phyloP scores from a whole-genome alignment of 2,113 vertebrate species.

The Tragelaphus imberbis region DNA sequence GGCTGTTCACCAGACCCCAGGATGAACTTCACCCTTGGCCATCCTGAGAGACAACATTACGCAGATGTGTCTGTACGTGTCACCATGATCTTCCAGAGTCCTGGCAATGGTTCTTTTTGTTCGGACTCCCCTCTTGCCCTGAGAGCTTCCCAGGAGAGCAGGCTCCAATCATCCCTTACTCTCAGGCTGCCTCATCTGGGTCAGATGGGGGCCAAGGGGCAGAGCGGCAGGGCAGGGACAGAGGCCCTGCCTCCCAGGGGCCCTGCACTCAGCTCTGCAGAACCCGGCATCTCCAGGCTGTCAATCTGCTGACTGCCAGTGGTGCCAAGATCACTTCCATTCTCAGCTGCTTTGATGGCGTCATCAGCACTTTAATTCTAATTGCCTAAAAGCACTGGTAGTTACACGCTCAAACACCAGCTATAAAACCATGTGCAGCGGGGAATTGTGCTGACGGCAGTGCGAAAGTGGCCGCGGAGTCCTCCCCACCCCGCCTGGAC shows the following conservation, averaged over 20 bases:
- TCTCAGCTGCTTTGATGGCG: neutral
- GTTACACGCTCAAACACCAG: neutral
- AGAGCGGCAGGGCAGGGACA: neutral
- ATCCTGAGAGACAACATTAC: neutral
- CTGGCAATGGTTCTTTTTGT: neutral
- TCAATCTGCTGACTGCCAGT: neutral
- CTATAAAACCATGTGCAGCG: neutral
- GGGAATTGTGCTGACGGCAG: neutral
- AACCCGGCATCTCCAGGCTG: neutral
- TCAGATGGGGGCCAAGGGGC: neutral
- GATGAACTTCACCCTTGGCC: neutral
- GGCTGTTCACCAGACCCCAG: accelerated
- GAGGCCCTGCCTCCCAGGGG: neutral
- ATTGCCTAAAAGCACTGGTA: slow-evolving; percentile 33
- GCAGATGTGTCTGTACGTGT: too few species aligned
- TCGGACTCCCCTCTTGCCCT: neutral
- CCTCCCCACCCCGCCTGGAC: neutral
- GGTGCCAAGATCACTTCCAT: neutral
- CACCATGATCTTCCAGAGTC: neutral
- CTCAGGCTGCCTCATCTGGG: neutral
- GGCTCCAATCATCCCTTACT: neutral
- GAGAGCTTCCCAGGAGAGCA: neutral
- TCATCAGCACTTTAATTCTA: slow-evolving; percentile 37
- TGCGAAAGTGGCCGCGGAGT: neutral
- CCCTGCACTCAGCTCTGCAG: neutral